phyloP scores from a whole-genome alignment of 2,888 invertebrate genomes.

The Brachyptera risi region DNA sequence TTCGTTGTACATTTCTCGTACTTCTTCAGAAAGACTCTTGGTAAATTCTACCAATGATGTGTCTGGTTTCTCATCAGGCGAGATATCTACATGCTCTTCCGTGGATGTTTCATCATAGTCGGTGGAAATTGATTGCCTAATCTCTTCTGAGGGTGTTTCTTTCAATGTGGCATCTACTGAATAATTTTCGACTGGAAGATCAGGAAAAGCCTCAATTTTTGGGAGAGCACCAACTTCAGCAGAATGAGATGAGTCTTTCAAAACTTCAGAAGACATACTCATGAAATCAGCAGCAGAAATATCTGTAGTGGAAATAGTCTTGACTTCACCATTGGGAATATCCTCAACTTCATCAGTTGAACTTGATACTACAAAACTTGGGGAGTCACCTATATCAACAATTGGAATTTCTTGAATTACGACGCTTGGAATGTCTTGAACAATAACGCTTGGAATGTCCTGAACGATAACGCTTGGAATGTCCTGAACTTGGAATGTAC shows the following conservation, averaged over 20 bases:
- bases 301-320: neutral
- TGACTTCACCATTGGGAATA: neutral
- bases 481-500: no score
- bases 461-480: neutral
- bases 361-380: neutral
- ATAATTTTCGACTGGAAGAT: neutral
- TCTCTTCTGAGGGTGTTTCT: no score
- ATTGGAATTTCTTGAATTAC: constrained; percentile 4
- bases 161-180: neutral
- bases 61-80: no score
- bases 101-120: neutral
- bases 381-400: neutral
- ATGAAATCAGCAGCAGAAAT: neutral
- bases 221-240: neutral
- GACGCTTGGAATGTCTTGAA: neutral
- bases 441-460: neutral
- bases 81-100: neutral
- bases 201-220: neutral
- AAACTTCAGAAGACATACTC: neutral
- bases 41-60: neutral
- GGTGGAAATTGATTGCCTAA: no score
- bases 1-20: constrained; percentile 7
- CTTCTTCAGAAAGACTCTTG: constrained; percentile 8
- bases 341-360: neutral
- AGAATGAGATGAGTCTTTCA: neutral